phyloP scores from a whole-genome alignment of 2,888 invertebrate species.

The Idaea biselata region DNA sequence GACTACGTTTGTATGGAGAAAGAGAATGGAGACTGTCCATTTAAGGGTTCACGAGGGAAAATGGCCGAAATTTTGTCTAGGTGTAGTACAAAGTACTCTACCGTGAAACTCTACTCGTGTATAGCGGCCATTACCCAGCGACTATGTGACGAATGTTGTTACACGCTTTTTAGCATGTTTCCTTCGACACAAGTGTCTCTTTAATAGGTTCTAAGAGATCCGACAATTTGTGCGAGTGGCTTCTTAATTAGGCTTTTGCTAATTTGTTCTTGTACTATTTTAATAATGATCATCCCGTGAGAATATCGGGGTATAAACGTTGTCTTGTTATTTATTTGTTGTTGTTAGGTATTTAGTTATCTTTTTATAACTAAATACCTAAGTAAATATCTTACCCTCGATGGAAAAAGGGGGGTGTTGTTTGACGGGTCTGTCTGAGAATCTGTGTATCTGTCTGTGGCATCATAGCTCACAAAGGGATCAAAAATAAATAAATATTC shows the following conservation, averaged over 20 bases:
- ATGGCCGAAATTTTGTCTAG: too few relatives aligned
- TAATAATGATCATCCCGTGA: neutral
- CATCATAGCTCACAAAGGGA: too few relatives aligned
- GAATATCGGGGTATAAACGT: neutral
- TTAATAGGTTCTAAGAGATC: neutral
- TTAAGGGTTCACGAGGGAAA: too few relatives aligned
- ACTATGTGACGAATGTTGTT: conserved; percentile 14
- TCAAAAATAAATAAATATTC: too few relatives aligned
- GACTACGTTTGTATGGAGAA: too few relatives aligned
- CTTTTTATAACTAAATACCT: neutral
- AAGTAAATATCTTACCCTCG: too few relatives aligned
- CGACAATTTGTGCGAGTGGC: neutral
- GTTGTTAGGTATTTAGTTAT: neutral
- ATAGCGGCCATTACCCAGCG: neutral
- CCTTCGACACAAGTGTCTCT: conserved; percentile 15
- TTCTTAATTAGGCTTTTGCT: neutral
- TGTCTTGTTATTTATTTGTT: neutral
- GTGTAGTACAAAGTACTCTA: too few relatives aligned
- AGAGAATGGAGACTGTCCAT: too few relatives aligned
- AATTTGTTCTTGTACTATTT: neutral
- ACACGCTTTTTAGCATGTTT: conserved; percentile 16
- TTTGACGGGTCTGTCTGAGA: too few relatives aligned
- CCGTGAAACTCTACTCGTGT: too few relatives aligned
- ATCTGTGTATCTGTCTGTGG: too few relatives aligned
- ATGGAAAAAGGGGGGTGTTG: too few relatives aligned